Conservation (phyloP, 2,113 vertebrate genomes). For the human region DNA sequence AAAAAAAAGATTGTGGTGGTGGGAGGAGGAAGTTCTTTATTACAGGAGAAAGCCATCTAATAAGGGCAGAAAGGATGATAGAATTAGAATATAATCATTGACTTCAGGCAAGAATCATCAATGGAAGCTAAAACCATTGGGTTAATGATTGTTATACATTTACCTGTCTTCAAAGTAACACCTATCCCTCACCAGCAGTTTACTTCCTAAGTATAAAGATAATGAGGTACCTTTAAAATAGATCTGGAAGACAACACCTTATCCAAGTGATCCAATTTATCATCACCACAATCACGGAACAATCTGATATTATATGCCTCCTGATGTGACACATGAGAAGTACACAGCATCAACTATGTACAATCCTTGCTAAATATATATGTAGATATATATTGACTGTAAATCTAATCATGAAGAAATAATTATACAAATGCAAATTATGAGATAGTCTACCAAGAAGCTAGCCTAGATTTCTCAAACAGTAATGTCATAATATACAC, state of each 20-base stretch:
- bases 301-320: neutral
- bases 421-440: neutral
- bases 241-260: neutral
- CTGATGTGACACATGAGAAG: neutral
- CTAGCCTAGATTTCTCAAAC: neutral
- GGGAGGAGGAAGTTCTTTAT: constrained; percentile 23
- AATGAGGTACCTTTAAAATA: neutral
- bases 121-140: neutral
- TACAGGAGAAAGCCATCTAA: constrained; percentile 24
- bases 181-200: neutral
- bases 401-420: neutral
- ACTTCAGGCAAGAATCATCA: neutral
- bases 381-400: neutral
- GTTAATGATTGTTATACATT: neutral
- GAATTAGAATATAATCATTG: constrained; percentile 30
- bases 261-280: neutral
- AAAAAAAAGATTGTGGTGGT: neutral
- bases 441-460: neutral
- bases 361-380: neutral
- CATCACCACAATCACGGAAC: neutral
- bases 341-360: neutral
- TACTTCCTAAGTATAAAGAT: neutral
- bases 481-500: neutral
- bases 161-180: neutral
- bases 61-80: constrained; percentile 29